Conservation (phyloP, 2,113 vertebrate species). For the Oxygymnocypris stewartii region DNA sequence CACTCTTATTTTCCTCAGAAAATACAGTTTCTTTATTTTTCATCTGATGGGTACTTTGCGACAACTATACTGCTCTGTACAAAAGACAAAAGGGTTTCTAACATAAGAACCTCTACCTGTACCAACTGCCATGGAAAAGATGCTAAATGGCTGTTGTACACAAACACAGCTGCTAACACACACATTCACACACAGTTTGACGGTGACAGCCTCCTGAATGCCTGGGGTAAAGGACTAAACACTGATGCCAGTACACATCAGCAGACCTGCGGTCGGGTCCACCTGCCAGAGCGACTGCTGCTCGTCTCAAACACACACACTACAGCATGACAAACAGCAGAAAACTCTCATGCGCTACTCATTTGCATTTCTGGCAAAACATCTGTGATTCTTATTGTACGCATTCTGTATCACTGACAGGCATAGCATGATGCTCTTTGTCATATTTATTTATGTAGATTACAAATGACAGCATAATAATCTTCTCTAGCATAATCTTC, state of each 20-base stretch:
- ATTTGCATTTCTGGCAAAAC: slow-evolving; percentile 20
- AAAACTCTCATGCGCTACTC: not conserved
- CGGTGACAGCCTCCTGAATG: slow-evolving; percentile 69
- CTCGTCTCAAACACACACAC: slow-evolving; percentile 44
- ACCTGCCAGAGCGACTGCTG: slow-evolving; percentile 69
- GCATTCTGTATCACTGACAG: slow-evolving; percentile 14
- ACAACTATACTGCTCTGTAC: not conserved
- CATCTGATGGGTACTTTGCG: not conserved
- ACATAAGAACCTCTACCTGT: slow-evolving; percentile 2
- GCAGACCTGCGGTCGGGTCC: slow-evolving; percentile 57
- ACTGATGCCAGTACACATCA: slow-evolving; percentile 72
- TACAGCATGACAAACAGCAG: not conserved
- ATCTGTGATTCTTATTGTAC: slow-evolving; percentile 16
- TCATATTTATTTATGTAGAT: slow-evolving; percentile 9
- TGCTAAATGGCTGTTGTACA: slow-evolving; percentile 51
- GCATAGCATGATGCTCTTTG: not conserved
- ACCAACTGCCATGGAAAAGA: not conserved
- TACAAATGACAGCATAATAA: not conserved
- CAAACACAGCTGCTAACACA: slow-evolving; percentile 63
- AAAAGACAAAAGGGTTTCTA: not conserved
- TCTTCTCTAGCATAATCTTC: slow-evolving; percentile 6
- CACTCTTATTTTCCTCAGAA: not conserved
- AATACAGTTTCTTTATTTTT: not conserved
- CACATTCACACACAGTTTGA: slow-evolving; percentile 64
- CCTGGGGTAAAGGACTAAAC: slow-evolving; percentile 73